Evolutionary conservation across 2,888 invertebrate genomes (phyloP).

Genomic region (Linnaemya tessellans): DNA sequence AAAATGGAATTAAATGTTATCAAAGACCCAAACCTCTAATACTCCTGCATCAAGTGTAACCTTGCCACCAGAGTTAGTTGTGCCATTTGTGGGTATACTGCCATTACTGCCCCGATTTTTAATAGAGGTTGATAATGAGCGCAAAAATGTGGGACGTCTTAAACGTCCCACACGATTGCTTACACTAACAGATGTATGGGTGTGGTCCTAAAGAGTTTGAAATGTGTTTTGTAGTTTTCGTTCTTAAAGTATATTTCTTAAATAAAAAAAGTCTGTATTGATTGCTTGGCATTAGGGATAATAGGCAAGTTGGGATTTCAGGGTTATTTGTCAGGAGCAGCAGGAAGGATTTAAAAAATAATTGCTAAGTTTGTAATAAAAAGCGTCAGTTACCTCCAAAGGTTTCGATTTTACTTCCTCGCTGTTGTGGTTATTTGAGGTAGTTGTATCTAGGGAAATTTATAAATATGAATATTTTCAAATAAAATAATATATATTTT

Average conservation of each 20-base stretch:
- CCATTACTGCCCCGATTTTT: constrained; percentile 79
- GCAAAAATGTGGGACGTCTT: constrained; percentile 82
- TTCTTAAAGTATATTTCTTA: constrained; percentile 16
- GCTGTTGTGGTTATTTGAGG: neutral
- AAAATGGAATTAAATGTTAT: neutral
- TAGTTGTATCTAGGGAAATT: constrained; percentile 53
- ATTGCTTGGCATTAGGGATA: constrained; percentile 12
- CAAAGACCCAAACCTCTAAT: constrained; percentile 82
- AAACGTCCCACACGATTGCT: constrained; percentile 81
- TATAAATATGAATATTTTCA: too few relatives aligned
- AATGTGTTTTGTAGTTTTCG: constrained; percentile 60
- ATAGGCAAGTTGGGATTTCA: neutral
- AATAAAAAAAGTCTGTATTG: constrained; percentile 24
- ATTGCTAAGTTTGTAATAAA: neutral
- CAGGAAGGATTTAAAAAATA: neutral
- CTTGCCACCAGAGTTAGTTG: constrained; percentile 82
- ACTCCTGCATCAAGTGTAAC: constrained; percentile 82
- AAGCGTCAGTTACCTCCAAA: constrained; percentile 62
- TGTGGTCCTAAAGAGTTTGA: constrained; percentile 66
- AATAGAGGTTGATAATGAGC: constrained; percentile 81
- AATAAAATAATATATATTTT: neutral
- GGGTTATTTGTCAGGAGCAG: constrained; percentile 1
- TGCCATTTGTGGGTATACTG: constrained; percentile 78
- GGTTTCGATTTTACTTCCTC: constrained; percentile 57
- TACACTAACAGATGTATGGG: constrained; percentile 64